Percentiles rank a stretch among this genome's conserved stretches.
These are phyloP conservation scores for Coenonympha glycerion DNA, from an alignment of 2,888 invertebrate species.

Conservation along the genomic window DNA sequence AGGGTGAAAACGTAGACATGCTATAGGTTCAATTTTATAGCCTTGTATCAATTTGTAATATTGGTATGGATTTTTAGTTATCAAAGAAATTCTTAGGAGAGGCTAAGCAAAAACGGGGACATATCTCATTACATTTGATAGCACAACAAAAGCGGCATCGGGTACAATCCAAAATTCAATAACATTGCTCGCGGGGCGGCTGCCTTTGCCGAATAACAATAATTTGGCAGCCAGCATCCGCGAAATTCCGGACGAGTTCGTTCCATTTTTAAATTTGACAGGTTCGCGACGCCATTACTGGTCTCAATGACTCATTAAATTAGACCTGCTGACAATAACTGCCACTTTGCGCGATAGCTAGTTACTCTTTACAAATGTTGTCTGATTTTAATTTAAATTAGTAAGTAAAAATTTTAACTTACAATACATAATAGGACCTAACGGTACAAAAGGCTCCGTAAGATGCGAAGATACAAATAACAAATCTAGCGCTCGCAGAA, in stretches of 20 bases:
- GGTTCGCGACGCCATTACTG: constrained; percentile 47
- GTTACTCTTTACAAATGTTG: no score
- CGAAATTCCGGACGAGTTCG: constrained; percentile 67
- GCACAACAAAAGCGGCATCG: constrained; percentile 52
- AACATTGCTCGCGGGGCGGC: constrained; percentile 49
- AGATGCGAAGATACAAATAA: no score
- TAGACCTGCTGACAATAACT: not conserved
- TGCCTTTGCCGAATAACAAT: constrained; percentile 67
- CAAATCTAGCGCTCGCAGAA: no score
- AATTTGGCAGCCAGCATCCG: constrained; percentile 70
- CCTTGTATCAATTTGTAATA: no score
- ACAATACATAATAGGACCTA: no score
- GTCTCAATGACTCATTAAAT: constrained; percentile 36
- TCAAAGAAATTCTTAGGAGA: constrained; percentile 6
- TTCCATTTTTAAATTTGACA: constrained; percentile 75
- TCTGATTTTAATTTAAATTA: no score
- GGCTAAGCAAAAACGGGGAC: constrained; percentile 28
- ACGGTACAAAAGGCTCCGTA: no score
- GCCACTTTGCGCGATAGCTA: not conserved
- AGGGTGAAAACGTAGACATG: no score
- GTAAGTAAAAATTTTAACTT: no score
- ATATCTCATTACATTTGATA: constrained; percentile 46
- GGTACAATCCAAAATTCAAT: constrained; percentile 66
- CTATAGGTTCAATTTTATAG: no score
- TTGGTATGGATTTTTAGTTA: no score